Conservation (phyloP, 2,113 vertebrate species). For the Stigmatopora nigra region DNA sequence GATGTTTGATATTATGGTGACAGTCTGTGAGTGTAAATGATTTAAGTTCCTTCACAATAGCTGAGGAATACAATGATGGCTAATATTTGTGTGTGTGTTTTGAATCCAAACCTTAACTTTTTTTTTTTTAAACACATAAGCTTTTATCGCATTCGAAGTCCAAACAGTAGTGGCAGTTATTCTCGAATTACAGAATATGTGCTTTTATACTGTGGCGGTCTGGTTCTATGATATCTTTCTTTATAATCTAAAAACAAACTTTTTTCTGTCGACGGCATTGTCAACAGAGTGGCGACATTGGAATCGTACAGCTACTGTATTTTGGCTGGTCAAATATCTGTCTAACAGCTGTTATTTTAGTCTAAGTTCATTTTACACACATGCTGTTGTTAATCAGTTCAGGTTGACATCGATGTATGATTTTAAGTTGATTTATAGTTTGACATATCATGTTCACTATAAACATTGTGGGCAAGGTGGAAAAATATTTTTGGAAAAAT, state of each 20-base stretch:
- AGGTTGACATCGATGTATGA: constrained; percentile 3
- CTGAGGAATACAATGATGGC: constrained; percentile 36
- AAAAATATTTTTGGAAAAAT: neutral
- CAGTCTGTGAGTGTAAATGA: constrained; percentile 29
- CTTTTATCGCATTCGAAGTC: neutral
- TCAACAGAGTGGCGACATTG: constrained; percentile 52
- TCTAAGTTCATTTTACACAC: neutral
- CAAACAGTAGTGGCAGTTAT: neutral
- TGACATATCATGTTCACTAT: neutral
- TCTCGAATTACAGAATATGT: neutral
- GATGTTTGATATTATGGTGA: constrained; percentile 41
- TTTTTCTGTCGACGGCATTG: constrained; percentile 42
- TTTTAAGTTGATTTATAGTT: neutral
- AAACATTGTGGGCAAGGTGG: neutral
- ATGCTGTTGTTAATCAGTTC: neutral
- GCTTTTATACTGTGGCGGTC: neutral
- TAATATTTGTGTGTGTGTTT: constrained; percentile 16
- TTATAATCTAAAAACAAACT: constrained; percentile 48
- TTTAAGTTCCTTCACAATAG: constrained; percentile 24
- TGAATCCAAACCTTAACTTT: neutral
- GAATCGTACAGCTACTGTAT: constrained; percentile 23
- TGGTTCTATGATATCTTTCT: constrained; percentile 31
- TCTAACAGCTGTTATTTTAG: neutral
- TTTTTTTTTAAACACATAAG: neutral
- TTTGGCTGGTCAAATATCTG: constrained; percentile 1